Conservation (phyloP, 64 coral and sea anemone genomes). For the Montipora foliosa region DNA sequence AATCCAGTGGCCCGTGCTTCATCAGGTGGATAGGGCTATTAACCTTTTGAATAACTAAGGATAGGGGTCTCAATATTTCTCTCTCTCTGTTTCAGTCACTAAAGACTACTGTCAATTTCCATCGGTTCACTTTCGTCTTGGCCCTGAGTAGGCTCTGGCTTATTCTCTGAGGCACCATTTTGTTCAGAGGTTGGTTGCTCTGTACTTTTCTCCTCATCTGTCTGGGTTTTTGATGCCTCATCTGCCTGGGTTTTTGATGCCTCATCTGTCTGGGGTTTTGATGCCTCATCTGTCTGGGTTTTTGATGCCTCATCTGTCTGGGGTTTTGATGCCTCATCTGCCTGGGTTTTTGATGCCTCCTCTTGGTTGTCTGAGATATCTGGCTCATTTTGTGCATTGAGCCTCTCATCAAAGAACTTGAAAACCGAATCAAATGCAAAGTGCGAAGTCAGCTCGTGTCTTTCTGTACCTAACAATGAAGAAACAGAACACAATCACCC, state of each 20-base stretch:
- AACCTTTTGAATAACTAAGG: too few species aligned
- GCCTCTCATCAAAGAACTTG: constrained; percentile 52
- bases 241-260: too few species aligned
- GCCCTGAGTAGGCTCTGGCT: neutral
- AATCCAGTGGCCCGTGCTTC: too few species aligned
- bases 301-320: neutral
- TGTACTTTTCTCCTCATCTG: neutral
- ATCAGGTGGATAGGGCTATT: too few species aligned
- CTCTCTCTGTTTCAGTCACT: neutral
- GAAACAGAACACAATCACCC: neutral
- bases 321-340: neutral
- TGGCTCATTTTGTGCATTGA: neutral
- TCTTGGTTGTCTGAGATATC: neutral
- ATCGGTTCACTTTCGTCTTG: neutral
- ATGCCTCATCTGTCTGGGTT: neutral
- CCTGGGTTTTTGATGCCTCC: neutral
- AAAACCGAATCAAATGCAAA: constrained; percentile 64
- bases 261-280: too few species aligned
- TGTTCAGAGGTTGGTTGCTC: neutral
- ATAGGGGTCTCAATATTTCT: too few species aligned
- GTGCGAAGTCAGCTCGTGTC: constrained; percentile 62
- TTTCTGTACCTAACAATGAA: constrained; percentile 47
- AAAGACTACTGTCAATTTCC: neutral
- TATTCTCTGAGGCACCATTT: neutral
- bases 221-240: neutral